Evolutionary conservation across 2,888 invertebrate species (phyloP).

Genomic region (Tanaodytes sp.): DNA sequence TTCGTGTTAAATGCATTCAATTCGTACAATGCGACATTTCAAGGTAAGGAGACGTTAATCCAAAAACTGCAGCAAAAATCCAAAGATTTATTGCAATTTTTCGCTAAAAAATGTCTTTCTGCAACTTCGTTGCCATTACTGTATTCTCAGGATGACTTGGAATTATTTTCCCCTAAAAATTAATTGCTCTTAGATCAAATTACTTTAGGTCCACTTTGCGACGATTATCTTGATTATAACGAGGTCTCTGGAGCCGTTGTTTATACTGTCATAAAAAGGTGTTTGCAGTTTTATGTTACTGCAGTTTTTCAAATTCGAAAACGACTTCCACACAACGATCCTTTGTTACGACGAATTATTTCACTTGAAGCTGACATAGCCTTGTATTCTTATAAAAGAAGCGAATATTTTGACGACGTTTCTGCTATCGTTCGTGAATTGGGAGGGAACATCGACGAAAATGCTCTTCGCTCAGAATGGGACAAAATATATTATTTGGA

Average conservation of each 20-base stretch:
- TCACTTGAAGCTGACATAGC: not conserved
- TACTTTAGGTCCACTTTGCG: conserved; percentile 8
- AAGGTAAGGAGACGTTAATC: conserved; percentile 10
- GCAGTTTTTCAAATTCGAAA: conserved; percentile 7
- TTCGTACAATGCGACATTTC: conserved; percentile 18
- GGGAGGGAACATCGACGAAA: not conserved
- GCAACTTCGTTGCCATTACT: no score
- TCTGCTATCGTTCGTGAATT: not conserved
- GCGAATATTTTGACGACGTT: not conserved
- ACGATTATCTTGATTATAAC: no score
- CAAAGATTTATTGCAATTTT: conserved; percentile 3
- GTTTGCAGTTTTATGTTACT: conserved; percentile 13
- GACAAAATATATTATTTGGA: not conserved
- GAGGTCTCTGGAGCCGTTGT: not conserved
- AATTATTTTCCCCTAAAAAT: no score
- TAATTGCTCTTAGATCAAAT: conserved; percentile 4
- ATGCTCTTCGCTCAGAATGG: conserved; percentile 4
- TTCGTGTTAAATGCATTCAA: conserved; percentile 12
- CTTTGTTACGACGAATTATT: not conserved
- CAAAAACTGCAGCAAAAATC: conserved; percentile 23
- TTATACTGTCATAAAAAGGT: not conserved
- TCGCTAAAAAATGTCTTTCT: no score
- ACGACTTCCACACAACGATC: not conserved
- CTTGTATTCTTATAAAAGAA: conserved; percentile 3
- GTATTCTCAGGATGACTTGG: no score